Percentiles rank a stretch among this genome's conserved stretches.
Conservation (phyloP, 2,113 vertebrate genomes). For the Hippocampus mohnikei region DNA sequence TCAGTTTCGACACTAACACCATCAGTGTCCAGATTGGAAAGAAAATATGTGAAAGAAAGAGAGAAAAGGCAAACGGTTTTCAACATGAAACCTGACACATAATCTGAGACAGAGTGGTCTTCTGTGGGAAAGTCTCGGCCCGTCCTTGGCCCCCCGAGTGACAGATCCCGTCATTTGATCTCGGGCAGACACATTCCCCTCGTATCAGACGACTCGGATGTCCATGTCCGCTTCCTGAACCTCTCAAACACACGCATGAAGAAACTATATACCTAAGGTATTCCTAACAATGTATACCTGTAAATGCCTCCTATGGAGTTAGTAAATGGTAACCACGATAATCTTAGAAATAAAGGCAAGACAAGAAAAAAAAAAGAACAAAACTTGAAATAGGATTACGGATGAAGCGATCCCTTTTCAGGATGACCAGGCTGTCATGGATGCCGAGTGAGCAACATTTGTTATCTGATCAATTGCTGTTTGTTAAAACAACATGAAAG, state of each 20-base stretch:
- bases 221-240: conserved; percentile 60
- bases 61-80: background rate
- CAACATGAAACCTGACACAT: background rate
- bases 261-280: background rate
- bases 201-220: conserved; percentile 58
- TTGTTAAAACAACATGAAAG: too few species aligned
- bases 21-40: background rate
- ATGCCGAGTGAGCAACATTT: too few species aligned
- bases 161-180: conserved; percentile 57
- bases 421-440: too few species aligned
- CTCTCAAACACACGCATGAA: conserved; percentile 9
- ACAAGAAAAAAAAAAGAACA: background rate
- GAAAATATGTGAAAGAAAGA: background rate
- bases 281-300: background rate
- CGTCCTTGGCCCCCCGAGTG: conserved; percentile 48
- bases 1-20: background rate
- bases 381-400: background rate
- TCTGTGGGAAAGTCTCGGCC: conserved; percentile 52
- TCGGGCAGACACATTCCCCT: conserved; percentile 53
- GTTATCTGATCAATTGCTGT: too few species aligned
- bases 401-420: too few species aligned
- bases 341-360: background rate
- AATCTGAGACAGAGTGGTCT: background rate
- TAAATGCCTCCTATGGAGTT: background rate
- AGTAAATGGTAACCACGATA: background rate